A percentile compares a stretch with the other conserved stretches of the same genome.
Conservation (phyloP, 2,888 invertebrate species). For the Hemithea aestivaria region DNA sequence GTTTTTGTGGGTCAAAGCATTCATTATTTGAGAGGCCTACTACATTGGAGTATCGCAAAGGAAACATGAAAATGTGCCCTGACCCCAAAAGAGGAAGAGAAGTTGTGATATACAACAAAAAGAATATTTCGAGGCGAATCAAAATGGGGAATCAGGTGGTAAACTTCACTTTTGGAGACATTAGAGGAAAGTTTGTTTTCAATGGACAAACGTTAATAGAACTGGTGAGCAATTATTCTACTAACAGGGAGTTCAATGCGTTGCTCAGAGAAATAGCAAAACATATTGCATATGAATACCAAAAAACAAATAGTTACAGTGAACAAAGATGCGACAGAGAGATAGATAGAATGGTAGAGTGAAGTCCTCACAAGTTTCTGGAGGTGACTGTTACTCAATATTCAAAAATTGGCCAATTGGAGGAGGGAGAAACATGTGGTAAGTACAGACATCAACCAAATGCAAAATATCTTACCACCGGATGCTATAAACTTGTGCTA, state of each 20-base stretch:
- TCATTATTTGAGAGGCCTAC: too few relatives aligned
- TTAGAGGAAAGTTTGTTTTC: background rate
- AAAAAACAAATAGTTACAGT: background rate
- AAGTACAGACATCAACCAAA: background rate
- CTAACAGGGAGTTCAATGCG: background rate
- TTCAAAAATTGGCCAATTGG: background rate
- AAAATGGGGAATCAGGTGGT: background rate
- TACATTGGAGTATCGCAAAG: too few relatives aligned
- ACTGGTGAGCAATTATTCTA: background rate
- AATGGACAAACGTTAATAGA: background rate
- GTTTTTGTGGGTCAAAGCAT: too few relatives aligned
- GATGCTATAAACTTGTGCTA: too few relatives aligned
- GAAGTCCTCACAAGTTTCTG: background rate
- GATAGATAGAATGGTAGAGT: background rate
- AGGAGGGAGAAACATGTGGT: background rate
- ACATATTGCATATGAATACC: background rate
- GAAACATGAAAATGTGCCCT: too few relatives aligned
- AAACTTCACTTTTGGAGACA: background rate
- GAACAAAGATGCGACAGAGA: background rate
- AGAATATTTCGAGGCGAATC: background rate
- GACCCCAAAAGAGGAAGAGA: background rate
- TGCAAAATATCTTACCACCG: background rate
- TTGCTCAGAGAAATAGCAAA: background rate
- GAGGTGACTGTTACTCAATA: background rate
- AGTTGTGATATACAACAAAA: background rate